phyloP scores from a whole-genome alignment of 2,113 vertebrate genomes.

The Corvus cornix region DNA sequence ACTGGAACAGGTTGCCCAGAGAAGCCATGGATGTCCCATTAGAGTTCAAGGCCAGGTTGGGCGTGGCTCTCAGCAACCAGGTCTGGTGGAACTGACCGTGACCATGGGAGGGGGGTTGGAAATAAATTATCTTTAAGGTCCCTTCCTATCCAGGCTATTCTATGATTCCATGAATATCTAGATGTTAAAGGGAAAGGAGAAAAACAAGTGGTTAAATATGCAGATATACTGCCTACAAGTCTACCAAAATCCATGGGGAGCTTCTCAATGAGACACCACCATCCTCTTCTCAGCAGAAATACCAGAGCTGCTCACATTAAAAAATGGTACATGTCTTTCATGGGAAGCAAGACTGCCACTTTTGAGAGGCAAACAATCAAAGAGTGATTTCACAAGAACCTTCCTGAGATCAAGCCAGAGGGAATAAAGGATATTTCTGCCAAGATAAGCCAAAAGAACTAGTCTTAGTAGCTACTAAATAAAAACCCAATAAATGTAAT shows the following conservation, averaged over 20 bases:
- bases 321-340: fast-evolving
- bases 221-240: background rate
- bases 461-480: background rate
- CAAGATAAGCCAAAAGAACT: background rate
- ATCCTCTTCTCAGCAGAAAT: background rate
- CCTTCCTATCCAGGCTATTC: background rate
- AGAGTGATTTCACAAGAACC: background rate
- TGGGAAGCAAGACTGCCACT: background rate
- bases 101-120: background rate
- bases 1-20: background rate
- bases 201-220: background rate
- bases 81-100: background rate
- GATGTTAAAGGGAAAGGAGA: background rate
- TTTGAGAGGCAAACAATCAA: background rate
- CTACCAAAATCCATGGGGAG: background rate
- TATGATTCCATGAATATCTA: background rate
- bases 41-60: fast-evolving
- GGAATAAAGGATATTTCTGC: background rate
- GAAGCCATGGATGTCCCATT: background rate
- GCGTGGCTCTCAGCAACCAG: background rate
- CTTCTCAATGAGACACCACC: background rate
- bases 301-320: background rate
- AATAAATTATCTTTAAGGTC: background rate
- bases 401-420: background rate
- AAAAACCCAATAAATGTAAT: background rate